Conservation (phyloP, 1,140 invertebrate species). For the Eurosta solidaginis region DNA sequence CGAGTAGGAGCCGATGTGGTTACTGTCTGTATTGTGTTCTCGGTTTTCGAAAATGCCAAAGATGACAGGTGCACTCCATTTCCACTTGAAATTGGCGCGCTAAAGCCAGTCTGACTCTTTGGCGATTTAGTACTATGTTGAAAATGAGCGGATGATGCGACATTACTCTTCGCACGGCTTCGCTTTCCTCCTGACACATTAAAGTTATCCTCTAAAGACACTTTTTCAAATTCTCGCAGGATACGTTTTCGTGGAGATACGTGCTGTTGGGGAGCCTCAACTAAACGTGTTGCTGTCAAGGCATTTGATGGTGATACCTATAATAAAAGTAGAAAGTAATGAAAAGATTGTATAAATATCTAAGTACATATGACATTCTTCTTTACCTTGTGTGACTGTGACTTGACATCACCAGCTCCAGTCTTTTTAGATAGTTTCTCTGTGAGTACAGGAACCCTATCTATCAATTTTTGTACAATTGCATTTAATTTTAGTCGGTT, state of each 20-base stretch:
- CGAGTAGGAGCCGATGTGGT: conserved; percentile 46
- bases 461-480: conserved; percentile 57
- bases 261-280: conserved; percentile 61
- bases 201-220: conserved; percentile 68
- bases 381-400: conserved; percentile 48
- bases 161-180: conserved; percentile 58
- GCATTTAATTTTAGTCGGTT: conserved; percentile 49
- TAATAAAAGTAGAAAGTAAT: background rate
- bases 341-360: background rate
- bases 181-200: conserved; percentile 57
- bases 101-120: conserved; percentile 39
- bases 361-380: background rate
- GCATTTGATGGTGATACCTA: conserved; percentile 31
- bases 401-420: conserved; percentile 36
- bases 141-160: conserved; percentile 37
- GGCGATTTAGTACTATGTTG: conserved; percentile 30
- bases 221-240: conserved; percentile 72
- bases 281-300: conserved; percentile 47
- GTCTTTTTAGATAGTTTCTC: conserved; percentile 50
- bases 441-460: conserved; percentile 49
- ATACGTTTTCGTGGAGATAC: conserved; percentile 77
- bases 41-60: conserved; percentile 1
- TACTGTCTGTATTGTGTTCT: conserved; percentile 38
- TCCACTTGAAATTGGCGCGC: conserved; percentile 41
- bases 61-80: conserved; percentile 26